phyloP scores from a whole-genome alignment of 1,140 invertebrate species.

The Drosophila nannoptera region DNA sequence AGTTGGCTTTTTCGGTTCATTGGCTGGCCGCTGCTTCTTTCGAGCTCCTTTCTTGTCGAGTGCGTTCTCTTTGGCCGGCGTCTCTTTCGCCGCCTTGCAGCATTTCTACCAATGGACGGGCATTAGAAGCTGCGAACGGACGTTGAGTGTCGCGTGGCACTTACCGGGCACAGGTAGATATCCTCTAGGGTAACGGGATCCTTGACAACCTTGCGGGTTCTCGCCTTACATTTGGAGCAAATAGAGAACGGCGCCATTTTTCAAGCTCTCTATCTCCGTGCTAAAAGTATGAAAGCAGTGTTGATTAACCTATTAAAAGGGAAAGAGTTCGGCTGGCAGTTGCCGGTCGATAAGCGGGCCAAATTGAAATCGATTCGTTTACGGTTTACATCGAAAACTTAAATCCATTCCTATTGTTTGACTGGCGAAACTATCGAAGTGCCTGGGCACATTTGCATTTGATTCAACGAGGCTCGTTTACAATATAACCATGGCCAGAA shows the following conservation, averaged over 20 bases:
- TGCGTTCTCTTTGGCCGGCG: neutral
- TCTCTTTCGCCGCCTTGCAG: neutral
- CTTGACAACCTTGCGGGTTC: constrained; percentile 39
- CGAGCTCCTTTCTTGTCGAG: neutral
- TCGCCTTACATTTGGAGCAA: constrained; percentile 31
- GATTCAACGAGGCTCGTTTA: constrained; percentile 6
- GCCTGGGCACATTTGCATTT: constrained; percentile 62
- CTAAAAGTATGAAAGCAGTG: neutral
- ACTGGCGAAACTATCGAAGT: constrained; percentile 57
- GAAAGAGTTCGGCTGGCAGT: neutral
- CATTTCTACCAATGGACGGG: constrained; percentile 19
- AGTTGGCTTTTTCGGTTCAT: neutral
- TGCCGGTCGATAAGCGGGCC: too few relatives aligned
- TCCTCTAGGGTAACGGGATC: constrained; percentile 22
- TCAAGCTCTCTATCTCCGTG: neutral
- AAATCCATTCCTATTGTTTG: constrained; percentile 25
- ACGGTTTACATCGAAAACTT: neutral
- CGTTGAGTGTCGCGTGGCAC: neutral
- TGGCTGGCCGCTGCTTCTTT: neutral
- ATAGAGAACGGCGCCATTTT: constrained; percentile 47
- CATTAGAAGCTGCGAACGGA: too few relatives aligned
- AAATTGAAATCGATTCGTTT: neutral
- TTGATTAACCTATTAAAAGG: neutral
- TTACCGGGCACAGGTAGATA: constrained; percentile 54
- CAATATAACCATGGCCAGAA: constrained; percentile 15